These are phyloP conservation scores for Pyrgilauda ruficollis DNA, from an alignment of 2,113 vertebrate genomes.

Conservation along the genomic window DNA sequence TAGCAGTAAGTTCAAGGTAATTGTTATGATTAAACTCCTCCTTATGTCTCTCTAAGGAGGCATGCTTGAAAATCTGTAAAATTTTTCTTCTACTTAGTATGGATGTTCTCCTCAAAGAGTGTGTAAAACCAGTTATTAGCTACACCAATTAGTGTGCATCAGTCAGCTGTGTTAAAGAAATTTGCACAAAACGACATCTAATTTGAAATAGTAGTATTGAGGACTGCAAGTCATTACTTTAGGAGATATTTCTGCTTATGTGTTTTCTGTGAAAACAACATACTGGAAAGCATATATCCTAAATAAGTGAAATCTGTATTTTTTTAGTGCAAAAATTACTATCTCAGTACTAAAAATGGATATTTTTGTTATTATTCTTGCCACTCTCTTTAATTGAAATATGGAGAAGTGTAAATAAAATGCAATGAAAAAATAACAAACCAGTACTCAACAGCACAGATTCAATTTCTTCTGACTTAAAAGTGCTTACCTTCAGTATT, in stretches of 20 bases:
- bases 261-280: neutral
- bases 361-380: neutral
- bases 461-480: neutral
- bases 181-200: neutral
- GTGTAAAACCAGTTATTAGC: neutral
- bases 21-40: neutral
- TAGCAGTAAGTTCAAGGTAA: neutral
- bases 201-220: neutral
- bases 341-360: neutral
- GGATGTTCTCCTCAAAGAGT: neutral
- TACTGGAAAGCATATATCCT: neutral
- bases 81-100: neutral
- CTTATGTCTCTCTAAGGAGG: neutral
- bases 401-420: neutral
- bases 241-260: neutral
- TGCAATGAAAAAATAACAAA: neutral
- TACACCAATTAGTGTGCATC: neutral
- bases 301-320: neutral
- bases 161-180: neutral
- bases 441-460: neutral
- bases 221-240: neutral
- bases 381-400: neutral
- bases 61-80: neutral
- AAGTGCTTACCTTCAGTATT: neutral
- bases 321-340: neutral